phyloP scores from a whole-genome alignment of 2,113 vertebrate genomes.

The Progne subis region DNA sequence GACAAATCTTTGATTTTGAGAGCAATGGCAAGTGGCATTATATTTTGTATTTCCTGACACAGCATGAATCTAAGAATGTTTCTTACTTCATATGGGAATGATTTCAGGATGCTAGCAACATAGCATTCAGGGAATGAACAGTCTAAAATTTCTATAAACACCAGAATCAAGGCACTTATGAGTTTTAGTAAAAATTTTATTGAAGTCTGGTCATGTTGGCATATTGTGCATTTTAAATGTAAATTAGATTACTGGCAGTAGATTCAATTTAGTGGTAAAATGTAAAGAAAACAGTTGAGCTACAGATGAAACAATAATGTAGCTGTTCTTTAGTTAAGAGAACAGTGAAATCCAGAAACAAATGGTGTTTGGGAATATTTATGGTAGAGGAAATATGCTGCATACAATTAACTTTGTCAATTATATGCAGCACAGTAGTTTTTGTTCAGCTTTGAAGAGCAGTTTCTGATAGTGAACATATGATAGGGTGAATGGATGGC shows the following conservation, averaged over 20 bases:
- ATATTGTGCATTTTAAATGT: conserved; percentile 75
- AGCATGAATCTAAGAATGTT: conserved; percentile 56
- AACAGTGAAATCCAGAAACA: conserved; percentile 65
- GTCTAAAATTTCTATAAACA: conserved; percentile 81
- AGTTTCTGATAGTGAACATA: conserved; percentile 37
- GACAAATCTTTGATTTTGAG: neutral
- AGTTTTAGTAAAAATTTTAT: conserved; percentile 77
- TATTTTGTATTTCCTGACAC: conserved; percentile 18
- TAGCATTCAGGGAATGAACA: conserved; percentile 61
- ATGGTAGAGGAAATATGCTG: conserved; percentile 7
- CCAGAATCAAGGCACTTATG: conserved; percentile 73
- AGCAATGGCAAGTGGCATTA: neutral
- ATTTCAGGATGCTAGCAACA: conserved; percentile 65
- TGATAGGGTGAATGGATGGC: conserved; percentile 26
- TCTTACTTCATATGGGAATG: conserved; percentile 74
- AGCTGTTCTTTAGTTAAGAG: conserved; percentile 68
- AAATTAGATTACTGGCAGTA: conserved; percentile 79
- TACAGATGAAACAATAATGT: conserved; percentile 70
- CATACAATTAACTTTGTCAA: neutral
- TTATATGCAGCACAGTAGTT: conserved; percentile 50
- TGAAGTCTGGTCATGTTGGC: conserved; percentile 76
- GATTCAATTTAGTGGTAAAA: conserved; percentile 80
- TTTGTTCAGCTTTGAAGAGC: conserved; percentile 45
- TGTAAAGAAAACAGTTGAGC: conserved; percentile 69
- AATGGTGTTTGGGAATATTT: conserved; percentile 2